These are phyloP conservation scores for Caenorhabditis virilis DNA, from an alignment of 2,888 invertebrate species.

Conservation along the genomic window DNA sequence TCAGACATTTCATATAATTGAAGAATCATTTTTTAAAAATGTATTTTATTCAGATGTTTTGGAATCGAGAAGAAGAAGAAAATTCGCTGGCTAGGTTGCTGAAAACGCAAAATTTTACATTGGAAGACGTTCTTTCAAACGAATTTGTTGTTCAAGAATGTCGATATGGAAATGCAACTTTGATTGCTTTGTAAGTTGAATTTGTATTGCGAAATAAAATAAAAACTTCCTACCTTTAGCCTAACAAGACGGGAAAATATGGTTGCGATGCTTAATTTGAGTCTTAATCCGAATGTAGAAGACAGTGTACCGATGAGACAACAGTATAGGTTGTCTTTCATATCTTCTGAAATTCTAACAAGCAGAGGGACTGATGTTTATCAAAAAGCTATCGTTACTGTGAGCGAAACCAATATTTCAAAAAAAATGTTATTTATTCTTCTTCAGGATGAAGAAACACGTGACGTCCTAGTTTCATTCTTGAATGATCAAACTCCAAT, in stretches of 20 bases:
- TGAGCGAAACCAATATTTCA: constrained; percentile 1
- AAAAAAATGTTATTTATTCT: background rate
- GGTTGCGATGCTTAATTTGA: constrained; percentile 32
- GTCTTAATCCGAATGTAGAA: constrained; percentile 33
- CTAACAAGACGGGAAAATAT: constrained; percentile 39
- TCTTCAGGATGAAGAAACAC: constrained; percentile 31
- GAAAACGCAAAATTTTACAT: constrained; percentile 35
- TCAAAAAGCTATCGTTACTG: constrained; percentile 29
- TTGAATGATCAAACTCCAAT: constrained; percentile 28
- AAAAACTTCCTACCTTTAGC: constrained; percentile 24
- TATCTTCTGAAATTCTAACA: constrained; percentile 47
- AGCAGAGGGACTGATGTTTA: constrained; percentile 32
- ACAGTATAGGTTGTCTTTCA: constrained; percentile 48
- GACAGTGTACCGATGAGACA: constrained; percentile 25
- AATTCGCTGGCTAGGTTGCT: constrained; percentile 39
- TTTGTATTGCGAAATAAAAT: constrained; percentile 1
- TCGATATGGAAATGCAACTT: constrained; percentile 43
- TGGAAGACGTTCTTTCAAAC: constrained; percentile 52
- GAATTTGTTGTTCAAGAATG: constrained; percentile 54
- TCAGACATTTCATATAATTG: background rate
- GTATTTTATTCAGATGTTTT: constrained; percentile 45
- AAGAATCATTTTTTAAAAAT: no score
- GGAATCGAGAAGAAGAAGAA: constrained; percentile 36
- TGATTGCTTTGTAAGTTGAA: constrained; percentile 48
- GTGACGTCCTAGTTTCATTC: constrained; percentile 15